Evolutionary conservation across 1,140 invertebrate species (phyloP), one percentile per base, ranked within the genome.

Genomic region (Drosophila varians): DNA sequence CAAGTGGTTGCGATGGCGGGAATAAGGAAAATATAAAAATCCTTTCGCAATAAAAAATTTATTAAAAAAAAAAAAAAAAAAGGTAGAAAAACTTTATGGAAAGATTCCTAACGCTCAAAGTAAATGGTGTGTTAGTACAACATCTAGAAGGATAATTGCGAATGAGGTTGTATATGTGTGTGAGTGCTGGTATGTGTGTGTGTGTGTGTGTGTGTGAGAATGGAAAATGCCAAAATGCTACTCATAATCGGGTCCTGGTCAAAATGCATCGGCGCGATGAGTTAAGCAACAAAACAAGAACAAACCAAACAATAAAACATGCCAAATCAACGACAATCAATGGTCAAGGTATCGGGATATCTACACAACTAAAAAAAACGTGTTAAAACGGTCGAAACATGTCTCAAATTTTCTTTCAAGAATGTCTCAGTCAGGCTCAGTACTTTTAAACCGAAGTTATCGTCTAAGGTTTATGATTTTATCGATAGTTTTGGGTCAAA

Each of bases 221-320:
- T 62, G 52, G 21, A 26, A 28, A 25, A 64, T 60, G 60, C 23
- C 58, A 65, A 65, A 66, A 38, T 65, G 57, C 58, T 53, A 53
- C 49, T 53, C 34, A 16, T 25, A 53, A 9, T 38, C 7, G 46
- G 48, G 70, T 21, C 45, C 51, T 14, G 16, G 12, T 11, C 21
- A 28, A 58, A 42, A 11, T 25, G 38, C 36, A 38, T 38, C 16
- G 5, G n/a, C 34, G 19, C 26, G 52, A 45, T 57, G 65, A 57
- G 65, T 71, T 71, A 71, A 31, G 49, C 36, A 2, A 45, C 49
- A 28, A 65, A 70, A 70, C 62, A 45, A 69, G 26, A 55, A 47
- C 51, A 56, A 21, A 47, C 34, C 21, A 71, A 72, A 60, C 66
- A 71, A 49, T 48, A 52, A 57, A 71, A 28, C 66, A 71, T 71